A percentile compares a stretch with the other conserved stretches of the same genome.
Evolutionary conservation across 2,113 vertebrate genomes (phyloP).

Genomic region (Ctenomys sociabilis): DNA sequence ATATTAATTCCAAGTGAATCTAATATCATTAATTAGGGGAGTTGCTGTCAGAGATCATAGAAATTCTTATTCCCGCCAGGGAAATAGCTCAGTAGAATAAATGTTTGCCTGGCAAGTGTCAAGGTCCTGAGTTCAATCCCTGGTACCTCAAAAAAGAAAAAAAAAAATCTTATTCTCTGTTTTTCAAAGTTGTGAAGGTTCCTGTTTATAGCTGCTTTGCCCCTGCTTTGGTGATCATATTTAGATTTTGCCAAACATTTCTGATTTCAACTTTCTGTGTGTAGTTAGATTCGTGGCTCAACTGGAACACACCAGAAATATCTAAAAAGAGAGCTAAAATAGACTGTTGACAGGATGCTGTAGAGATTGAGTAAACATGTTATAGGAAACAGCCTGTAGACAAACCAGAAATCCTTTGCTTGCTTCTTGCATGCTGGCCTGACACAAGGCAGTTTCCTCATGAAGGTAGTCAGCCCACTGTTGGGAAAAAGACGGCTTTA

Average conservation of each 20-base stretch:
- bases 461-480: background rate
- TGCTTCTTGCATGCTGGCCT: background rate
- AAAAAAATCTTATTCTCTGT: background rate
- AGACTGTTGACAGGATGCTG: background rate
- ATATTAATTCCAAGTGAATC: slow-evolving; percentile 17
- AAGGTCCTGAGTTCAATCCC: no score
- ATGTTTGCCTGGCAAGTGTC: no score
- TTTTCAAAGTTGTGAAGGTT: background rate
- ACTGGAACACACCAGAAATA: background rate
- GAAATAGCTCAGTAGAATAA: no score
- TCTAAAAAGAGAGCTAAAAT: background rate
- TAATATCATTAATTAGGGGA: background rate
- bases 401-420: background rate
- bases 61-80: background rate
- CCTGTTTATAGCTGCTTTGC: background rate
- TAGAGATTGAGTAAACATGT: background rate
- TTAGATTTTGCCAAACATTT: background rate
- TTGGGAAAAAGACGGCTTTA: background rate
- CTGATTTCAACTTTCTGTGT: background rate
- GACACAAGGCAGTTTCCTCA: background rate
- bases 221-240: background rate
- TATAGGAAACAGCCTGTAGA: background rate
- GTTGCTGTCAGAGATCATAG: background rate
- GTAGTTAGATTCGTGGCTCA: background rate
- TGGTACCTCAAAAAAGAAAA: no score